phyloP scores from a whole-genome alignment of 2,888 invertebrate species.

The Mayetiola destructor region DNA sequence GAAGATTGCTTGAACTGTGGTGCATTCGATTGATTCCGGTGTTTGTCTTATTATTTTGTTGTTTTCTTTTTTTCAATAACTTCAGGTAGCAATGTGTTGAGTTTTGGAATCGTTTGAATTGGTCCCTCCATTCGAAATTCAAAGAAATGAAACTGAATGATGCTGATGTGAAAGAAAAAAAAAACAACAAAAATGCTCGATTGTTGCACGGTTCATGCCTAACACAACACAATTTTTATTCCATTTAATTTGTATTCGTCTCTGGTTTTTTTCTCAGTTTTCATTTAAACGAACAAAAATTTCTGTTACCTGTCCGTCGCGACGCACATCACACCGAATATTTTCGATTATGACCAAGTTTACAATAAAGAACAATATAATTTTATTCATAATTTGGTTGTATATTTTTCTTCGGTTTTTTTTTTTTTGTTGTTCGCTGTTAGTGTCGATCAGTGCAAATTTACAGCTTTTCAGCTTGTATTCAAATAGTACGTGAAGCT shows the following conservation, averaged over 20 bases:
- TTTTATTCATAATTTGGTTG: conserved; percentile 7
- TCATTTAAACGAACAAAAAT: no score
- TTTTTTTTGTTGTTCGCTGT: background rate
- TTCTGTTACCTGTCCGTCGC: conserved; percentile 13
- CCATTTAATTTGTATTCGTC: no score
- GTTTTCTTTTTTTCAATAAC: no score
- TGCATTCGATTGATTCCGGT: no score
- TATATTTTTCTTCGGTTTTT: background rate
- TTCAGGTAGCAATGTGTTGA: background rate
- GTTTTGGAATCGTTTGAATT: background rate
- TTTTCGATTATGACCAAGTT: conserved; percentile 2
- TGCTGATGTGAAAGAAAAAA: no score
- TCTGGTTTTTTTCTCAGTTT: background rate
- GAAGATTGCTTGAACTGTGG: no score
- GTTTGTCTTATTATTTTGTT: no score
- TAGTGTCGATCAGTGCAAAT: background rate
- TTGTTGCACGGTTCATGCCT: background rate
- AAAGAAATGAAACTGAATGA: background rate
- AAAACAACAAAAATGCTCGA: no score
- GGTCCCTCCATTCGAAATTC: background rate
- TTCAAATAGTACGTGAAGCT: no score
- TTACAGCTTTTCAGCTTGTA: no score
- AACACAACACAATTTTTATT: background rate
- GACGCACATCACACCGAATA: conserved; percentile 6
- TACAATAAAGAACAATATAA: background rate